Evolutionary conservation across 2,113 vertebrate species (phyloP), one percentile per base, ranked within the genome.

Genomic region (Ceratotherium simum): DNA sequence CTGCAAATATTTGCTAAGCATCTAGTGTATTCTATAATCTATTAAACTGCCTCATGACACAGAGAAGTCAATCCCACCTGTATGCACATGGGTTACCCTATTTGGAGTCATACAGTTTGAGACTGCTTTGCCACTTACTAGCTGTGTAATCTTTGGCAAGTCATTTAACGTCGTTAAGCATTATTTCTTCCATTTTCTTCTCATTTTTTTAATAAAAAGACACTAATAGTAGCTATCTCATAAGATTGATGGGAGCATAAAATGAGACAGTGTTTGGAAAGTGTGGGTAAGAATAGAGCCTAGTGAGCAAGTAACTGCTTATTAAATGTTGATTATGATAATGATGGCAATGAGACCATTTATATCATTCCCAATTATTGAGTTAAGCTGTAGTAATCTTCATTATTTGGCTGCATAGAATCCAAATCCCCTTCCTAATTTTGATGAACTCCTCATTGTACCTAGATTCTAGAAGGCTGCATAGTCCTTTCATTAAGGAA

Each of bases 281-380:
- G 21, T 73, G 6, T 78, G 51, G 78, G 39, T 82, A 27, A 75
- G 83, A 67, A 82, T 46, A 87, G 36, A 93, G 23, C 8, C 58
- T 95, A 80, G 36, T 3, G 81, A 83, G 23, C 54, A 93, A 95
- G 27, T 46, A 87, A 25, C 78, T 69, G 48, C 73, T 88, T 89
- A 84, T 51, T 78, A 92, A 82, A 48, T 65, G 33, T 92, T 91
- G 75, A 84, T 91, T 89, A 78, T 94, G 87, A 70, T 72, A 39
- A 93, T 31, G 13, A 36, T 84, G 12, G 31, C 79, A 83, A 75
- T n/a, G n/a, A 85, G 78, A 64, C 31, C 51, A 79, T 54, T 93
- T 91, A 84, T 6, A 69, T 39, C 39, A 18, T 85, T 29, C 58
- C 23, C 72, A 65, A 56, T 89, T 89, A 65, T 39, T 81, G 69